phyloP scores from a whole-genome alignment of 2,797 vertebrate genomes.

The Pseudochaenichthys georgianus region DNA sequence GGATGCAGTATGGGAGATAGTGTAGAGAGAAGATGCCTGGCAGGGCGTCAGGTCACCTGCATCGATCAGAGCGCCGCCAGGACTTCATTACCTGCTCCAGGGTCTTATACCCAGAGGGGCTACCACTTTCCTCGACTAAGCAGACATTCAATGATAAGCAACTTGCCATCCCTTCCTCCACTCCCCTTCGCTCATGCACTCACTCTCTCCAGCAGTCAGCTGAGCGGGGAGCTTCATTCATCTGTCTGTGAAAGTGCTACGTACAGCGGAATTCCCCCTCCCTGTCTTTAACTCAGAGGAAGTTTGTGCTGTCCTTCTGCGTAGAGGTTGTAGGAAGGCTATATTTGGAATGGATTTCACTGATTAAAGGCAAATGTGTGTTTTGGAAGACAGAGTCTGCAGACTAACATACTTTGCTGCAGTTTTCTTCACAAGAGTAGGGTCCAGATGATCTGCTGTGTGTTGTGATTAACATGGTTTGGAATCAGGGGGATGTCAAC shows the following conservation, averaged over 20 bases:
- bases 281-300: slow-evolving; percentile 64
- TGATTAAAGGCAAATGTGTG: slow-evolving; percentile 67
- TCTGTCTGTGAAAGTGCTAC: slow-evolving; percentile 70
- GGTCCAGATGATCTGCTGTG: slow-evolving; percentile 27
- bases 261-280: slow-evolving; percentile 70
- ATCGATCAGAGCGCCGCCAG: slow-evolving; percentile 72
- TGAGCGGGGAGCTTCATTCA: slow-evolving; percentile 64
- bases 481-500: slow-evolving; percentile 17
- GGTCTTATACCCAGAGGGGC: slow-evolving; percentile 67
- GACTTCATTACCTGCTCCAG: slow-evolving; percentile 79
- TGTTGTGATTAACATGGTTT: slow-evolving; percentile 15
- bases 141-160: slow-evolving; percentile 82
- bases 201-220: slow-evolving; percentile 46
- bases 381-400: slow-evolving; percentile 50
- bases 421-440: slow-evolving; percentile 13
- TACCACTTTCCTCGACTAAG: slow-evolving; percentile 77
- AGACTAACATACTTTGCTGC: slow-evolving; percentile 53
- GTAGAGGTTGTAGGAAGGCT: slow-evolving; percentile 66
- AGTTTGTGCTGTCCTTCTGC: slow-evolving; percentile 74
- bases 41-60: slow-evolving; percentile 62
- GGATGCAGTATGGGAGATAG: slow-evolving; percentile 10
- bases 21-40: slow-evolving; percentile 35
- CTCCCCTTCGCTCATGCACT: slow-evolving; percentile 33
- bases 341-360: slow-evolving; percentile 70
- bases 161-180: slow-evolving; percentile 33